phyloP scores from a whole-genome alignment of 2,888 invertebrate genomes.

The Tetragonula carbonaria region DNA sequence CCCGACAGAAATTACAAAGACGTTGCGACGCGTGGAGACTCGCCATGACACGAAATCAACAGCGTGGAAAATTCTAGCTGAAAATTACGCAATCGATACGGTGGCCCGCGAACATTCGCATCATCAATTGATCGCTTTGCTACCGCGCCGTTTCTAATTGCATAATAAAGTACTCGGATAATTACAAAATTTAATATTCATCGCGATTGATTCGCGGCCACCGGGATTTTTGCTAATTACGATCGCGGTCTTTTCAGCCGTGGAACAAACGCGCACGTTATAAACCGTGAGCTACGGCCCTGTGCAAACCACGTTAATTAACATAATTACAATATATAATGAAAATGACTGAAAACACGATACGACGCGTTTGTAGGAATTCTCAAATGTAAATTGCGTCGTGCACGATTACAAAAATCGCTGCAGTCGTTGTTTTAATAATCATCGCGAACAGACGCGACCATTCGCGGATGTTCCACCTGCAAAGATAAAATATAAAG shows the following conservation, averaged over 20 bases:
- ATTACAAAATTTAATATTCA: constrained; percentile 44
- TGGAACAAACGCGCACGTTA: not conserved
- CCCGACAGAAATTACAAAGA: constrained; percentile 25
- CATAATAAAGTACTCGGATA: constrained; percentile 21
- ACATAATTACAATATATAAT: constrained; percentile 26
- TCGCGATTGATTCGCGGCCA: constrained; percentile 4
- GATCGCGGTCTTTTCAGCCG: not conserved
- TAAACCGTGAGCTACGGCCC: not conserved
- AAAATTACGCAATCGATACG: constrained; percentile 42
- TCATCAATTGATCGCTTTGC: constrained; percentile 26
- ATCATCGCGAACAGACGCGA: not conserved
- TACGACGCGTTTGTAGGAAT: not conserved
- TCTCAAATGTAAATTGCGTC: not conserved
- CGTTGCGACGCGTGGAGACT: not conserved
- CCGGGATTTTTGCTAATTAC: constrained; percentile 36
- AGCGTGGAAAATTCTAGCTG: constrained; percentile 46
- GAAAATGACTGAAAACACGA: constrained; percentile 10
- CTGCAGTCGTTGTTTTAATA: not conserved
- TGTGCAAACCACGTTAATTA: constrained; percentile 22
- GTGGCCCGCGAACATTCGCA: constrained; percentile 10
- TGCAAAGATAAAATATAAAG: not conserved
- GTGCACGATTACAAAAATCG: constrained; percentile 4
- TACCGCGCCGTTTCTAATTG: constrained; percentile 20
- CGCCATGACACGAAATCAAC: constrained; percentile 48
- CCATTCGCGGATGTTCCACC: not conserved